A percentile compares a stretch with the other conserved stretches of the same genome.
These are phyloP conservation scores for Scelioninae gen. 2 DNA, from an alignment of 2,888 invertebrate species.

Conservation along the genomic window DNA sequence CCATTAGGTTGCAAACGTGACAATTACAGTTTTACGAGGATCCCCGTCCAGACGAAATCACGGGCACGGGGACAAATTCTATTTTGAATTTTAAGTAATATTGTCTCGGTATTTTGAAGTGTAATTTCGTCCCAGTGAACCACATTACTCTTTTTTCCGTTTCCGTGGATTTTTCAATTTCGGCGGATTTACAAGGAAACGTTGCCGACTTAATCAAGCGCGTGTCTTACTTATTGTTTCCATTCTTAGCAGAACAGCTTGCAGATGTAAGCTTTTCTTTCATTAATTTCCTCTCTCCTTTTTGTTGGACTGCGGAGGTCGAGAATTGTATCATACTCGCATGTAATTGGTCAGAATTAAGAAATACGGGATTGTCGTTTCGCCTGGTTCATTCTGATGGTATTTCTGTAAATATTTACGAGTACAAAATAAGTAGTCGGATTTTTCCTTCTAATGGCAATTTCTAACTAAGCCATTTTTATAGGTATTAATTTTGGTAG, in stretches of 20 bases:
- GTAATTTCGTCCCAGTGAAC: constrained; percentile 6
- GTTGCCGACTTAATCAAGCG: constrained; percentile 55
- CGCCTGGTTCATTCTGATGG: no score
- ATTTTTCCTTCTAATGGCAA: no score
- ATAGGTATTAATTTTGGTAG: no score
- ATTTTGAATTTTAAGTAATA: constrained; percentile 42
- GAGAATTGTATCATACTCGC: constrained; percentile 33
- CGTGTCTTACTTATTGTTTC: constrained; percentile 52
- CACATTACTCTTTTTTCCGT: constrained; percentile 7
- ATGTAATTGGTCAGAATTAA: constrained; percentile 30
- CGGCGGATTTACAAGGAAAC: constrained; percentile 51
- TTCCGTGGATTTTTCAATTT: constrained; percentile 50
- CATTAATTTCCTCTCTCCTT: constrained; percentile 17
- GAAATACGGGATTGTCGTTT: no score
- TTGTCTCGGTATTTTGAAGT: constrained; percentile 9
- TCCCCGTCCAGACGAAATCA: constrained; percentile 47
- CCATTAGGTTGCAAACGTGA: constrained; percentile 40
- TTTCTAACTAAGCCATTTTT: no score
- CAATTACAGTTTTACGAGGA: constrained; percentile 43
- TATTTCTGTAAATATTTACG: no score
- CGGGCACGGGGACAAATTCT: no score
- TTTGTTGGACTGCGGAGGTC: constrained; percentile 16
- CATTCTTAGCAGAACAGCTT: constrained; percentile 27
- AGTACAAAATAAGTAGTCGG: no score
- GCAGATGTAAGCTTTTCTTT: constrained; percentile 5